phyloP scores from a whole-genome alignment of 2,888 invertebrate genomes.

The Scaptomyza tumidula region DNA sequence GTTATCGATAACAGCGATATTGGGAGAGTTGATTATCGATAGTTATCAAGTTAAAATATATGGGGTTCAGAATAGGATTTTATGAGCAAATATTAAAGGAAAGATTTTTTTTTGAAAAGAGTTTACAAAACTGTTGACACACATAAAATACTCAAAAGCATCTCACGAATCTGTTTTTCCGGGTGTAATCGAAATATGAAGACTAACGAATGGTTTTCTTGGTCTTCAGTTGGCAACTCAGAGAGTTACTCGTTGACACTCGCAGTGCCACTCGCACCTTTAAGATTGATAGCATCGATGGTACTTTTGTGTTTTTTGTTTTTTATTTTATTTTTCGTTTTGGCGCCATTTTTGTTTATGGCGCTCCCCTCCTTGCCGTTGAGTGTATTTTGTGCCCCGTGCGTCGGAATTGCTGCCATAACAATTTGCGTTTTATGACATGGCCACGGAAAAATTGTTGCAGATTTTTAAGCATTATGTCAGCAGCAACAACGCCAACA shows the following conservation, averaged over 20 bases:
- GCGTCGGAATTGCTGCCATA: constrained; percentile 36
- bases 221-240: no score
- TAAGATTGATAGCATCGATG: constrained; percentile 60
- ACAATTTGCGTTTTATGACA: constrained; percentile 68
- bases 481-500: neutral
- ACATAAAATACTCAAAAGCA: no score
- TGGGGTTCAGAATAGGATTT: no score
- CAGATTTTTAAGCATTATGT: constrained; percentile 38
- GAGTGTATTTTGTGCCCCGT: constrained; percentile 40
- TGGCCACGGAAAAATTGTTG: constrained; percentile 52
- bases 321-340: constrained; percentile 11
- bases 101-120: no score
- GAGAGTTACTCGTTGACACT: constrained; percentile 2
- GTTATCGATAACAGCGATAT: no score
- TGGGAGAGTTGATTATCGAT: no score
- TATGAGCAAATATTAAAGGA: no score
- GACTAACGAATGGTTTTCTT: neutral
- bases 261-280: constrained; percentile 13
- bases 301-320: constrained; percentile 12
- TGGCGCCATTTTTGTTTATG: constrained; percentile 42
- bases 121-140: no score
- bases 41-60: no score
- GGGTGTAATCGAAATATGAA: constrained; percentile 4
- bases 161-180: neutral
- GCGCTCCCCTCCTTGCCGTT: constrained; percentile 30